These are phyloP conservation scores for Planococcus citri DNA, from an alignment of 1,140 invertebrate genomes.

Conservation along the genomic window DNA sequence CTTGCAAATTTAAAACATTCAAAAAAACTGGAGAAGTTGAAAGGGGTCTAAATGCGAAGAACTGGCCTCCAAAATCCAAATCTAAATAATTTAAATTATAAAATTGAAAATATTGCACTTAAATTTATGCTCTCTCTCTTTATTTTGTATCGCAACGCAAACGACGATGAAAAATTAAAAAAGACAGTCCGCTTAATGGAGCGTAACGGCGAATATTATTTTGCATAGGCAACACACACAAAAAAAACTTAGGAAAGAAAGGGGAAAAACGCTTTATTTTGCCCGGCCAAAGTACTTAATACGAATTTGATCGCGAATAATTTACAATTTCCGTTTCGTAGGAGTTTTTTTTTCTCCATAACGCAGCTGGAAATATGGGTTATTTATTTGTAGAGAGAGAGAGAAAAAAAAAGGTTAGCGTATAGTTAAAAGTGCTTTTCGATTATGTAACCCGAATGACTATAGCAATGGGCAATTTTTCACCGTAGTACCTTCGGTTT, in stretches of 20 bases:
- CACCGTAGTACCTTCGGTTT: too few relatives aligned
- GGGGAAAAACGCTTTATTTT: too few relatives aligned
- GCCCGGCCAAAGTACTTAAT: not conserved
- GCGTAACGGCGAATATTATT: not conserved
- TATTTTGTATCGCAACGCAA: too few relatives aligned
- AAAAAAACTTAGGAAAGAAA: too few relatives aligned
- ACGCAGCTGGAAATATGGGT: not conserved
- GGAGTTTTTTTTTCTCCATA: not conserved
- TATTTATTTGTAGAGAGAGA: not conserved
- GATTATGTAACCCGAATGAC: not conserved
- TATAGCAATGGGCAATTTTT: not conserved
- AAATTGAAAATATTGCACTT: too few relatives aligned
- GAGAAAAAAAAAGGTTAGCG: not conserved
- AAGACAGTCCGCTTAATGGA: not conserved
- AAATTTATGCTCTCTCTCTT: too few relatives aligned
- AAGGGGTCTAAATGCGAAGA: too few relatives aligned
- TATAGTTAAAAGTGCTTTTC: not conserved
- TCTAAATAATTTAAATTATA: too few relatives aligned
- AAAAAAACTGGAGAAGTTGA: too few relatives aligned
- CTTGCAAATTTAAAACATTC: too few relatives aligned
- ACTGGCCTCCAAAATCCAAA: too few relatives aligned
- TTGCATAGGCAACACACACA: too few relatives aligned
- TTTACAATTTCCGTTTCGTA: not conserved
- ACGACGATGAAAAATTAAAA: constrained; percentile 3
- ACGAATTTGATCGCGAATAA: not conserved